These are phyloP conservation scores for Gisinianus flammeolus DNA, from an alignment of 2,888 invertebrate species.

Conservation along the genomic window DNA sequence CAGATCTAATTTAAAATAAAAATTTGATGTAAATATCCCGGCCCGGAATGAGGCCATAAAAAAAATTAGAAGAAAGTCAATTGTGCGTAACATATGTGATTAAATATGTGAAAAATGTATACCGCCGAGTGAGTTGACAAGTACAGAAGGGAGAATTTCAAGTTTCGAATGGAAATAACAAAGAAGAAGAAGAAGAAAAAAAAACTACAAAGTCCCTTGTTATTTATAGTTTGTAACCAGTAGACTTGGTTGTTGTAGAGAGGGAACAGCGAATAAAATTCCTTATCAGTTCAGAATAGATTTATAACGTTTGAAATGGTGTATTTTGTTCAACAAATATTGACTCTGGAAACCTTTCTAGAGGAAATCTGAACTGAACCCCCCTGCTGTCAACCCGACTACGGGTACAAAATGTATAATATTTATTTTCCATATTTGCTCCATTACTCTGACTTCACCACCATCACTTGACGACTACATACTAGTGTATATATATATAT, in stretches of 20 bases:
- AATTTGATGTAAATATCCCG: too few relatives aligned
- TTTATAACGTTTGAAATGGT: background rate
- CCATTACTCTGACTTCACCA: constrained; percentile 41
- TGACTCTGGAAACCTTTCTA: constrained; percentile 23
- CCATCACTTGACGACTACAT: constrained; percentile 24
- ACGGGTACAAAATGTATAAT: background rate
- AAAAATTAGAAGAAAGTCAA: too few relatives aligned
- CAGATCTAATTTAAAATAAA: too few relatives aligned
- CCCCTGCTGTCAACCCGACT: constrained; percentile 4
- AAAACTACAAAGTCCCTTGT: background rate
- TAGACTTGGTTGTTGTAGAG: background rate
- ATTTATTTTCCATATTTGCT: constrained; percentile 40
- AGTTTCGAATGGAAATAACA: too few relatives aligned
- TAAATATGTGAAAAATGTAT: too few relatives aligned
- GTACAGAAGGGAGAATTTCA: too few relatives aligned
- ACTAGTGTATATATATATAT: too few relatives aligned
- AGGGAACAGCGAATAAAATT: background rate
- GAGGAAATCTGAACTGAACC: constrained; percentile 26
- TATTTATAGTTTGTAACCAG: background rate
- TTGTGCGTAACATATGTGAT: too few relatives aligned
- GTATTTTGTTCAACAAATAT: constrained; percentile 34
- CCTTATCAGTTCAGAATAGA: background rate
- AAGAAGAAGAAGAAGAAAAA: background rate
- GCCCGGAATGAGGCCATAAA: too few relatives aligned
- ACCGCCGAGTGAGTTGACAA: too few relatives aligned